These are phyloP conservation scores for Athene noctua DNA, from an alignment of 2,113 vertebrate species.

Conservation along the genomic window DNA sequence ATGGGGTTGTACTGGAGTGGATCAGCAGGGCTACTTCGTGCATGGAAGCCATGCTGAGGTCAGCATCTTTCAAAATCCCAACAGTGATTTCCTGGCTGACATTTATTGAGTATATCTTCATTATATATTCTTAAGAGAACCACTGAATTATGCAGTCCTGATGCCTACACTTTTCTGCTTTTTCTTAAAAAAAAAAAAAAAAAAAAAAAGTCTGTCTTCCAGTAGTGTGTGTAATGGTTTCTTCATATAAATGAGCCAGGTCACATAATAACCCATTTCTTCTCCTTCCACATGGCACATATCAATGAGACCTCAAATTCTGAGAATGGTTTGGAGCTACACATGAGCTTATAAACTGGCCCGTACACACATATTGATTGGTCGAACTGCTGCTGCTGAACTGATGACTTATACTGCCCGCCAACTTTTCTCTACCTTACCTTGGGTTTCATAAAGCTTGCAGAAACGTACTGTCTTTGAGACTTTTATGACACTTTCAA, in stretches of 20 bases:
- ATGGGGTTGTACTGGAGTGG: background rate
- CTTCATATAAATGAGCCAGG: background rate
- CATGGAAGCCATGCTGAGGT: background rate
- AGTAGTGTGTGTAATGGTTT: background rate
- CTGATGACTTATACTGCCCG: fast-evolving
- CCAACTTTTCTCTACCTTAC: background rate
- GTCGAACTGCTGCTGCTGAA: background rate
- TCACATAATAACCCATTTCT: background rate
- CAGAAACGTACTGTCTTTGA: background rate
- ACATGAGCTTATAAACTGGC: background rate
- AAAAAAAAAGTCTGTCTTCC: background rate
- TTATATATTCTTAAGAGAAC: background rate
- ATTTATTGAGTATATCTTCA: background rate
- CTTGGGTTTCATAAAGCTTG: background rate
- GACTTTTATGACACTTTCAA: background rate
- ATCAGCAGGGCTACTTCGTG: background rate
- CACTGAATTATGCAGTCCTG: background rate
- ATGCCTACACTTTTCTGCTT: background rate
- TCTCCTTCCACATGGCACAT: background rate
- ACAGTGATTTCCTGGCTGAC: background rate
- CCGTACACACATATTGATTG: background rate
- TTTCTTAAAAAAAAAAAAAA: background rate
- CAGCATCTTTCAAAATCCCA: background rate
- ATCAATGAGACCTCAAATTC: background rate
- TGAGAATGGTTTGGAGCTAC: background rate